Evolutionary conservation across 2,113 vertebrate genomes (phyloP), one percentile per base, ranked within the genome.

Genomic region (Microcebus murinus): DNA sequence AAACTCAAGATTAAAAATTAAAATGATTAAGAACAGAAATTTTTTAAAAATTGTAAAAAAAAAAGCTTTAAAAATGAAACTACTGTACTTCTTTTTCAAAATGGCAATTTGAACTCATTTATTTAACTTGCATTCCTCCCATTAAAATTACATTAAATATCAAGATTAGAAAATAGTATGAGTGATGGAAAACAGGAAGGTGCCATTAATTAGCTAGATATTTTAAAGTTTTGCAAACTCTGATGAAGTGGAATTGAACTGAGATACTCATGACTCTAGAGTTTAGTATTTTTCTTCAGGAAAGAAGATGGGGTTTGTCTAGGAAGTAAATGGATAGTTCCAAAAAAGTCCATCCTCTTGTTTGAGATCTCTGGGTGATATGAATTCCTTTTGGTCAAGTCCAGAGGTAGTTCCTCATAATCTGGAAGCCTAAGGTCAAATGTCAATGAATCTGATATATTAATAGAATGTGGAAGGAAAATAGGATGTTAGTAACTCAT

Each of bases 221-320:
- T 71, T 91, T 91, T 76, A 57, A 89, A 65, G 52, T 95, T 88
- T 84, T 91, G 27, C 31, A 52, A 59, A 57, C n/a, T 59, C 21
- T 59, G 27, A 73, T 73, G 61, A 77, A 68, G 21, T 79, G 57
- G 34, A 67, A 50, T 89, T 55, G 21, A 36, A 73, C 18, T 42
- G 20, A 84, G 27, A 17, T 92, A 25, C n/a, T 23, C 34, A 59
- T 61, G 39, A 74, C 59, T 93, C 79, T 88, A 27, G 21, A 23
- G 9, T 36, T 82, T 15, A 71, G 52, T 34, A 71, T 61, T 90
- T 2, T 84, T 93, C 10, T 85, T 89, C 13, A 67, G 27, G 68
- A 87, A 77, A 57, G 59, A 61, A 87, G 48, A 39, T 45, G 23
- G 21, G n/a, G 0, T 63, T 86, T n/a, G 18, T 82, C 39, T 29